Evolutionary conservation across 2,797 vertebrate species (phyloP).

Genomic region (Tapera naevia): DNA sequence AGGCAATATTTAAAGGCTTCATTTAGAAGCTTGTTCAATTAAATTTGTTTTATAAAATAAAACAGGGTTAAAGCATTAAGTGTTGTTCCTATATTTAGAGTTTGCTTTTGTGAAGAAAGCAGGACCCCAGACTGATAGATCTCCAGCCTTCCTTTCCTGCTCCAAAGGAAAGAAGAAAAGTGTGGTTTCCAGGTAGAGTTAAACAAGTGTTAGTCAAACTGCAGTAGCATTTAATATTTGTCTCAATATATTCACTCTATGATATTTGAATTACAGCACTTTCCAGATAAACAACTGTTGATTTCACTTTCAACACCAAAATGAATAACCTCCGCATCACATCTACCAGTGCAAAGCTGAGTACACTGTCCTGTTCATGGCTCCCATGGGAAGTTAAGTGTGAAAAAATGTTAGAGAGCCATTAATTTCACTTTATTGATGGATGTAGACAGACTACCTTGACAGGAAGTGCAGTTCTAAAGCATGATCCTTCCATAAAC

Average conservation of each 20-base stretch:
- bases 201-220: not conserved
- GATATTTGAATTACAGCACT: not conserved
- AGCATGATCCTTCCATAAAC: not conserved
- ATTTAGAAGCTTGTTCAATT: not conserved
- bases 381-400: not conserved
- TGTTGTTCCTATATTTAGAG: not conserved
- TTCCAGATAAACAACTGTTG: not conserved
- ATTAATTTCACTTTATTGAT: not conserved
- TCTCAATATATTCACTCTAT: not conserved
- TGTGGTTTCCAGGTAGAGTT: not conserved
- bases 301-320: not conserved
- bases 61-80: not conserved
- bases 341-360: not conserved
- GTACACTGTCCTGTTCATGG: not conserved
- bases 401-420: not conserved
- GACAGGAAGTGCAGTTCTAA: not conserved
- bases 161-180: not conserved
- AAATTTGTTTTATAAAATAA: constrained; percentile 21
- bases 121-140: not conserved
- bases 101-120: not conserved
- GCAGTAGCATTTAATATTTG: not conserved
- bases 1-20: not conserved
- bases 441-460: not conserved
- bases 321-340: not conserved
- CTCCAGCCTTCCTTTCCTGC: not conserved